Percentiles rank a stretch among this genome's conserved stretches.
phyloP scores from a whole-genome alignment of 2,888 invertebrate species.

The Fissipunctia ypsillon region DNA sequence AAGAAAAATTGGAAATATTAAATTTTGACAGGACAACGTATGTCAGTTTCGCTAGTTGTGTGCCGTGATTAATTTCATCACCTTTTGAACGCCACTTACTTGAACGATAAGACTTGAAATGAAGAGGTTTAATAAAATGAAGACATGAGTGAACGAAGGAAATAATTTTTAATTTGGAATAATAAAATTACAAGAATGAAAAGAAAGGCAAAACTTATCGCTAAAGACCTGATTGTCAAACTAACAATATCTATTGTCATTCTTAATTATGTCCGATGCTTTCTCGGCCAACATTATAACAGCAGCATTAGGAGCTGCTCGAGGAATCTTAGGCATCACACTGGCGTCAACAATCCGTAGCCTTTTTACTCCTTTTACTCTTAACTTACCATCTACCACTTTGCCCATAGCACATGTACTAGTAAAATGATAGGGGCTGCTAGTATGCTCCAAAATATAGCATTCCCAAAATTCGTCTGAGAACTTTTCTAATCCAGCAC shows the following conservation, averaged over 20 bases:
- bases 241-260: not conserved
- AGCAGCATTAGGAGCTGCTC: conserved; percentile 90
- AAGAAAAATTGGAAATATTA: no score
- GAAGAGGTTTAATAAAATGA: not conserved
- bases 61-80: no score
- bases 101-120: not conserved
- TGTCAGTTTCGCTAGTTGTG: no score
- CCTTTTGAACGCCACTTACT: no score
- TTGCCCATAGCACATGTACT: conserved; percentile 94
- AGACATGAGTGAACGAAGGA: not conserved
- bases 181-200: not conserved
- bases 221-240: not conserved
- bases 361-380: conserved; percentile 58
- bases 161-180: not conserved
- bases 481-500: conserved; percentile 48
- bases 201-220: not conserved
- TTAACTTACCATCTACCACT: conserved; percentile 92
- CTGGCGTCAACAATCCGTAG: conserved; percentile 71
- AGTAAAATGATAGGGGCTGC: conserved; percentile 92
- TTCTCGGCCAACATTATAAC: conserved; percentile 56
- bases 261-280: conserved; percentile 45
- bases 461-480: conserved; percentile 70
- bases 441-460: conserved; percentile 77
- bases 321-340: conserved; percentile 87
- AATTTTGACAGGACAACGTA: no score